Base-by-base conservation (phyloP, 2,113 vertebrate genomes). In the Psilopsiagon aurifrons region DNA sequence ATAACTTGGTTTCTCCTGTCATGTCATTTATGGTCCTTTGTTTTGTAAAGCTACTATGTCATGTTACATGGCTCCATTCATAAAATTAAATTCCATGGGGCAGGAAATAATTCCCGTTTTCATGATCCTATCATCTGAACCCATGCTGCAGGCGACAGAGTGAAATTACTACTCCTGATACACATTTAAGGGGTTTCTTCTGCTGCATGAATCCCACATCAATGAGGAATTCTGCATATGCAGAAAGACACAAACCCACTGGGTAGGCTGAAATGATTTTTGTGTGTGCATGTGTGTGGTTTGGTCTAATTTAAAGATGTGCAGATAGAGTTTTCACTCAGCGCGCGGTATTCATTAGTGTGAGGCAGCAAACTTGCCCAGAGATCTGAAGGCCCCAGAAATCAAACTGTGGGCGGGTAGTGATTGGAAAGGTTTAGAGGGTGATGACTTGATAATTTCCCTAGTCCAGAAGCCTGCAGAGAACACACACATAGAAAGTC, bases 401-500 rank as follows among this genome's bases (percentile, higher is more conserved):
- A 95, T 89, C 80, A 96, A 95, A 57, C 86, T 95, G 91, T 92
- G 95, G 96, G 94, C 2, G 70, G 86, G 78, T 91, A 94, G 77
- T 17, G 91, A 97, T 71, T 94, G 92, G 91, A 94, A 96, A 92
- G 77, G 93, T 95, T 96, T 97, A 94, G 63, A 87, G 83, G 92
- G 96, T 96, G 96, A 92, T 95, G 96, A 96, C 77, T 95, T 95
- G 95, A 95, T 96, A 96, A 96, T 92, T 89, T 87, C 81, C 75
- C 67, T 52, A 52, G 95, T 89, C 93, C 95, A 89, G 77, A 89
- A 95, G 83, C 89, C 86, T 94, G 74, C 66, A 94, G 95, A 83
- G 95, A 97, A 95, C 94, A 96, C 94, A 96, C 92, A 93, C 89
- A 85, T 37, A 17, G 51, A 64, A 62, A 82, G 24, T 24, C 55